phyloP scores from a whole-genome alignment of 2,888 invertebrate genomes.

The Microchrysa polita region DNA sequence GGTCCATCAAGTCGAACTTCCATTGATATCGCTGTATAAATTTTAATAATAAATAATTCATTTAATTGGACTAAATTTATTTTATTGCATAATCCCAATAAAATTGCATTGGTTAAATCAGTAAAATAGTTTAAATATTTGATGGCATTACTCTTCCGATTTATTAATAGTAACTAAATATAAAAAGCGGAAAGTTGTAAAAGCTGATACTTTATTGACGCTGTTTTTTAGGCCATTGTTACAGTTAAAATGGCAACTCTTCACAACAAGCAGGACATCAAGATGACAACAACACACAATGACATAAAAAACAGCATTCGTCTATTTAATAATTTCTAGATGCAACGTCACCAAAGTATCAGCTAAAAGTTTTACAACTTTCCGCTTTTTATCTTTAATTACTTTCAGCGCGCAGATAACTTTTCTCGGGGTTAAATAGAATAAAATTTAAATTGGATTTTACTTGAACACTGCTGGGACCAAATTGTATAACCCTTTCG shows the following conservation, averaged over 20 bases:
- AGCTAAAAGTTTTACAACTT: conserved; percentile 55
- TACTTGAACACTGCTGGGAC: conserved; percentile 26
- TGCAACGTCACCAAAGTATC: conserved; percentile 48
- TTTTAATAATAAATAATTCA: too few species aligned
- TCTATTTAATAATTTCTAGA: conserved; percentile 49
- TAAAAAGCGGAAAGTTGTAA: conserved; percentile 55
- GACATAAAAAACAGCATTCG: conserved; percentile 1
- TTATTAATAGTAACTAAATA: conserved; percentile 54
- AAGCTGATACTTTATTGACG: conserved; percentile 50
- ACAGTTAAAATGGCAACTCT: too few species aligned
- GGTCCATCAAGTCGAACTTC: too few species aligned
- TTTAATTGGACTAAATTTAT: too few species aligned
- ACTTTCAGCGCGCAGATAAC: conserved; percentile 50
- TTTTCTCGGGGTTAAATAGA: conserved; percentile 45
- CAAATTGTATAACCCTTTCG: conserved; percentile 43
- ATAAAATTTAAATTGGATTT: conserved; percentile 51
- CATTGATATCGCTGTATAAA: too few species aligned
- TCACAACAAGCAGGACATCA: background rate
- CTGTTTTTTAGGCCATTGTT: conserved; percentile 14
- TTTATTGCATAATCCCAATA: too few species aligned
- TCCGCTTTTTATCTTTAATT: conserved; percentile 55
- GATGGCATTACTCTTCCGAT: too few species aligned
- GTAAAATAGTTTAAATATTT: too few species aligned
- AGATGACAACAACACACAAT: conserved; percentile 5
- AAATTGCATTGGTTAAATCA: too few species aligned